Evolutionary conservation across 2,797 vertebrate species (phyloP), one percentile per base, ranked within the genome.

Genomic region (Microctenopoma stevenorrisi): DNA sequence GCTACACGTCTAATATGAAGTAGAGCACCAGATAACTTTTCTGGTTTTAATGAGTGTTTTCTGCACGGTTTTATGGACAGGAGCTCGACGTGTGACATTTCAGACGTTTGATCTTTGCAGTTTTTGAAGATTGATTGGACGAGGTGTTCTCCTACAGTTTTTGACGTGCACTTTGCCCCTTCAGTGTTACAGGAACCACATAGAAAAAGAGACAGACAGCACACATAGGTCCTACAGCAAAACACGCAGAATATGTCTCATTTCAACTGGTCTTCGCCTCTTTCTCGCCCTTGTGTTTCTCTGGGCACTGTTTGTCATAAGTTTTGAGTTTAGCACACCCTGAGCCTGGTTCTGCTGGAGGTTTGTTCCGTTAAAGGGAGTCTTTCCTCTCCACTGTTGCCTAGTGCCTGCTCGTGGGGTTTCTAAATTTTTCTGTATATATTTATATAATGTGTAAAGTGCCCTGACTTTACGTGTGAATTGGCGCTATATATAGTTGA

Each of bases 1-100:
- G 64, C 7, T 16, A n/a, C 25, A 55, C 47, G n/a, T 35, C 48
- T 55, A 67, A 75, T 63, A 46, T 70, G 25, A 66, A 60, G 44
- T 2, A 42, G 7, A 56, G n/a, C 22, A 43, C 15, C 47, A 42
- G 9, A 48, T 37, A 5, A 8, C 11, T 55, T 46, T 14, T 22
- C 38, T 40, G 12, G 37, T 12, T 14, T 49, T 65, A 59, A 76
- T 76, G 50, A 73, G 33, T 3, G 50, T 58, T 47, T 64, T 64
- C 15, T 44, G 51, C 52, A 57, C 48, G 63, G 42, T 57, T 25
- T 73, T 55, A 64, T 37, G 12, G 25, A 66, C 25, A 14, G 26
- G 35, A 22, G 1, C 22, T 7, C 55, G 33, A 42, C 49, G 7
- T n/a, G 30, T 44, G 65, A 49, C 48, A 28, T 38, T 42, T 56